These are phyloP conservation scores for Atrina japonica DNA, from an alignment of 2,888 invertebrate species.

Conservation along the genomic window DNA sequence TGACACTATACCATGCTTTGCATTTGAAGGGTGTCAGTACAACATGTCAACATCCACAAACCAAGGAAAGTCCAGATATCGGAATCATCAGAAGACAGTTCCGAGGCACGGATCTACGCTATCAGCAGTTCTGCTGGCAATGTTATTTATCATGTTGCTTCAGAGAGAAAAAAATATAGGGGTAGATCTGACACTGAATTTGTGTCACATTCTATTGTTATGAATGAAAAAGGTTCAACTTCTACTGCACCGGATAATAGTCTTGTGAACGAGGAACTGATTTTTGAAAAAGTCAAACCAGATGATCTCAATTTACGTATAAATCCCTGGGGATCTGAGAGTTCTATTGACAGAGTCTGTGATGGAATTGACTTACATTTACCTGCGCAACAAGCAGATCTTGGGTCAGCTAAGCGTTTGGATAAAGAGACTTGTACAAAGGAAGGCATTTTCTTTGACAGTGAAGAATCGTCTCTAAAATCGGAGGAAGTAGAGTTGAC, in stretches of 20 bases:
- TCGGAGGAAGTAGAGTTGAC: constrained; percentile 40
- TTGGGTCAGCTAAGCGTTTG: constrained; percentile 71
- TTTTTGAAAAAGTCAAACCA: constrained; percentile 81
- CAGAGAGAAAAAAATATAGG: constrained; percentile 50
- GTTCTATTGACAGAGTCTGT: constrained; percentile 74
- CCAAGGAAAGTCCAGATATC: constrained; percentile 75
- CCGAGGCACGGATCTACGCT: constrained; percentile 87
- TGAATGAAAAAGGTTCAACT: constrained; percentile 78
- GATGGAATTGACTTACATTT: constrained; percentile 71
- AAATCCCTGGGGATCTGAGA: constrained; percentile 84
- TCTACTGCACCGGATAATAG: constrained; percentile 64
- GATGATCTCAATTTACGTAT: constrained; percentile 86
- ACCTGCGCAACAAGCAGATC: constrained; percentile 56
- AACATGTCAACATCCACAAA: constrained; percentile 82
- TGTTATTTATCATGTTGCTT: constrained; percentile 83
- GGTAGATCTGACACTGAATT: constrained; percentile 74
- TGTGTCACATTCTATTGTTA: constrained; percentile 83
- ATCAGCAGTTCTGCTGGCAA: constrained; percentile 91
- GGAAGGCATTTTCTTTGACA: constrained; percentile 78
- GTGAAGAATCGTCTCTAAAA: constrained; percentile 47
- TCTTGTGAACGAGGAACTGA: constrained; percentile 82
- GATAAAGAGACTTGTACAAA: constrained; percentile 75
- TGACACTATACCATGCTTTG: neutral
- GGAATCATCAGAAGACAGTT: constrained; percentile 60
- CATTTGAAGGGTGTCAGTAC: constrained; percentile 77